Base-by-base conservation (phyloP, 1,140 invertebrate genomes). In the Apis florea region DNA sequence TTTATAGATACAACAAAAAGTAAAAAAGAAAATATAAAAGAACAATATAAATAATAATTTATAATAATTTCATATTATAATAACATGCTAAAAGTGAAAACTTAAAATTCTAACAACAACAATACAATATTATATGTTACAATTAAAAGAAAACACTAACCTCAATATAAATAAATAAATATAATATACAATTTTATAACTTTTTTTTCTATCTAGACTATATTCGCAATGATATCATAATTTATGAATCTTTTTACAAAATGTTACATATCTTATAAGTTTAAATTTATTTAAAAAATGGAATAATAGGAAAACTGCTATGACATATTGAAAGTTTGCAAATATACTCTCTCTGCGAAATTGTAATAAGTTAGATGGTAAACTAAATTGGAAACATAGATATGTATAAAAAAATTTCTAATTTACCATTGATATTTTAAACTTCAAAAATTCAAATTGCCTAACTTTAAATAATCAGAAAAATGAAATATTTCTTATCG, bases 301-400 rank as follows among this genome's bases (percentile, higher is more conserved):
- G 31, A 66, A 85, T 72, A 19, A 6, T 1, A 19, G 15, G 11
- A n/a, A 40, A n/a, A 31, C 73, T 82, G 40, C 72, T 11, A 71
- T 76, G 69, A 77, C 85, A 85, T 86, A 86, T 78, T 82, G 79
- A 71, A 21, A 85, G 78, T 72, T 85, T 72, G 68, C 51, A 77
- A 85, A 82, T 61, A 85, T 61, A 81, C 54, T 40, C 12, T 66
- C 19, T 56, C 10, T 40, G 17, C 12, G n/a, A 51, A 73, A 17
- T 47, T 51, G 24, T 17, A 59, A 67, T 53, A 73, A 19, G 15
- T 58, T 56, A 80, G 75, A 84, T 47, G 26, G 56, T 19, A 31
- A 72, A 78, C 40, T 54, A 72, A 12, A 31, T 40, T 47, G 19
- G 10, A 26, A 51, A 40, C 24, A 11, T 11, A 15, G 47, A 61